A percentile compares a stretch with the other conserved stretches of the same genome.
Conservation (phyloP, 2,113 vertebrate species). For the Nibea coibor region DNA sequence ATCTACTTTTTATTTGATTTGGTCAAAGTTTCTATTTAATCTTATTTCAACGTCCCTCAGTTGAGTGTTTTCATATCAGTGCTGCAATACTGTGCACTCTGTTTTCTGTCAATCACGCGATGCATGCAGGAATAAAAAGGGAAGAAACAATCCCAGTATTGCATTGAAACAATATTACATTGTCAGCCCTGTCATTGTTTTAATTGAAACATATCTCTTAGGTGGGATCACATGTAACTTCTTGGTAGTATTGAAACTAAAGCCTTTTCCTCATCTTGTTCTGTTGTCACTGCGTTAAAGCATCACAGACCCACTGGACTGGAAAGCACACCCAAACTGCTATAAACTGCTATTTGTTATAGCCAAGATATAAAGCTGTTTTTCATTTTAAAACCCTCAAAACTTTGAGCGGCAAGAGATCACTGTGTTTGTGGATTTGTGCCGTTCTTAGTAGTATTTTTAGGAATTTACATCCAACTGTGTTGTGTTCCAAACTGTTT, state of each 20-base stretch:
- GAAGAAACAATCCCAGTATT: conserved; percentile 1
- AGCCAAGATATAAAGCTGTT: not conserved
- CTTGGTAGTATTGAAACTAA: conserved; percentile 1
- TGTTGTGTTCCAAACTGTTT: not conserved
- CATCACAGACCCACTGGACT: conserved; percentile 4
- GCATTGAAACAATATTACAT: conserved; percentile 22
- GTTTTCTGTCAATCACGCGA: conserved; percentile 40
- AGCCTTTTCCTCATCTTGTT: not conserved
- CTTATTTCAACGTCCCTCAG: conserved; percentile 18
- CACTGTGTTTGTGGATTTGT: not conserved
- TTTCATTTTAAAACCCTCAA: not conserved
- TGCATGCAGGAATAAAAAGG: conserved; percentile 11
- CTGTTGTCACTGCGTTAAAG: not conserved
- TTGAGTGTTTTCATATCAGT: conserved; percentile 34
- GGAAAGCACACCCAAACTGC: not conserved
- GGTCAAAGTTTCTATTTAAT: conserved; percentile 28
- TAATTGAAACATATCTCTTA: conserved; percentile 46
- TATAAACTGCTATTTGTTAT: not conserved
- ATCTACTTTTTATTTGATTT: conserved; percentile 35
- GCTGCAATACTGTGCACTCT: not conserved
- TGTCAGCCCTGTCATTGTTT: conserved; percentile 24
- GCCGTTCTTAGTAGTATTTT: not conserved
- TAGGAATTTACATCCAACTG: not conserved
- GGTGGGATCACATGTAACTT: conserved; percentile 10
- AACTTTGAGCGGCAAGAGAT: not conserved